phyloP scores from a whole-genome alignment of 2,113 vertebrate genomes.

The Mohoua ochrocephala region DNA sequence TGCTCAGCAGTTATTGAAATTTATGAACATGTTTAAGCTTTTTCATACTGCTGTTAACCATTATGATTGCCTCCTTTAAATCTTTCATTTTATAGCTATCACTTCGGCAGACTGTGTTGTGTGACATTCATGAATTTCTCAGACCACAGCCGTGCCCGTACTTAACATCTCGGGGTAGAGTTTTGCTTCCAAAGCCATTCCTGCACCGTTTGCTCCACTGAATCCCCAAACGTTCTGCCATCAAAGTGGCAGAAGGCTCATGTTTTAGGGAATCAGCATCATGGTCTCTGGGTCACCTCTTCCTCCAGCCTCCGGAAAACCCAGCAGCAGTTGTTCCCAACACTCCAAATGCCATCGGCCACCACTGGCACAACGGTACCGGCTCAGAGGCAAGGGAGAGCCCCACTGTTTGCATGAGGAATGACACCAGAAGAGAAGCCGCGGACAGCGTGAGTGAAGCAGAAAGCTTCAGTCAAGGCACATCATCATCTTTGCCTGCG shows the following conservation, averaged over 20 bases:
- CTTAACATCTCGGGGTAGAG: background rate
- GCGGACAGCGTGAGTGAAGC: accelerated
- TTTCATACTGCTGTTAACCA: conserved; percentile 35
- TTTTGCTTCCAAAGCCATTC: background rate
- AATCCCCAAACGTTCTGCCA: background rate
- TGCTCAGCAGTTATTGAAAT: conserved; percentile 52
- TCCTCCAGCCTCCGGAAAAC: background rate
- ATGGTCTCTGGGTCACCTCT: background rate
- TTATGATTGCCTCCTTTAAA: conserved; percentile 39
- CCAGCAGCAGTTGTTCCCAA: background rate
- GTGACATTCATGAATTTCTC: conserved; percentile 19
- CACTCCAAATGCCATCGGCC: background rate
- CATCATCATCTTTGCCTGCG: background rate
- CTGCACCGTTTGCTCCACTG: background rate
- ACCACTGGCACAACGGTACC: background rate
- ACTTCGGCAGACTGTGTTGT: background rate
- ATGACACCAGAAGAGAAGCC: accelerated
- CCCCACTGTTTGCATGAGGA: background rate
- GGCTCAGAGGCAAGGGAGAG: background rate
- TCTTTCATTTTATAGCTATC: conserved; percentile 24
- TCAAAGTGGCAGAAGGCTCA: too few species aligned
- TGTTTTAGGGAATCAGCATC: background rate
- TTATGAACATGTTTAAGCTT: conserved; percentile 51
- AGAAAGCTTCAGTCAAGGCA: background rate
- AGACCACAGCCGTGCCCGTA: accelerated